Conservation (phyloP, 2,888 invertebrate genomes). For the Amblyteles armatorius region DNA sequence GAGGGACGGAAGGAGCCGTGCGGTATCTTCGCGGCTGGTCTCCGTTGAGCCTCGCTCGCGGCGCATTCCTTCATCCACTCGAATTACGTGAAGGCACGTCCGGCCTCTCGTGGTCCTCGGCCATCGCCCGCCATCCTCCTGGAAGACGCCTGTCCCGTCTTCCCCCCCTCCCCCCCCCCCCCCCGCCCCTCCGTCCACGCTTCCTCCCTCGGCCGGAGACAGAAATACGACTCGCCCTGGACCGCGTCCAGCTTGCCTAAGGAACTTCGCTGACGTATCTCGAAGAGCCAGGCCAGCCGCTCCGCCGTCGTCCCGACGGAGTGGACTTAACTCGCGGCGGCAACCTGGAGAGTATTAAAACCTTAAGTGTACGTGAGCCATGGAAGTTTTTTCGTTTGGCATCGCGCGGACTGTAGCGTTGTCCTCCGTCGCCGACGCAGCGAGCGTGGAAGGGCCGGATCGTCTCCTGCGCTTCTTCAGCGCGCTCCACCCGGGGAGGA, state of each 20-base stretch:
- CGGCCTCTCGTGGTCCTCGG: constrained; percentile 73
- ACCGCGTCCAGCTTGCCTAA: constrained; percentile 75
- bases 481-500: background rate
- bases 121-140: constrained; percentile 32
- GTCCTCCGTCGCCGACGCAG: background rate
- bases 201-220: constrained; percentile 5
- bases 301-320: background rate
- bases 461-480: background rate
- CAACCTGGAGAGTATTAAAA: constrained; percentile 74
- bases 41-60: constrained; percentile 57
- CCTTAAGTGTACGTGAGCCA: constrained; percentile 70
- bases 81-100: constrained; percentile 81
- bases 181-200: background rate
- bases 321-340: constrained; percentile 55
- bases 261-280: constrained; percentile 31
- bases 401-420: background rate
- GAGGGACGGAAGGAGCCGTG: constrained; percentile 24
- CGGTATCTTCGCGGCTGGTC: constrained; percentile 51
- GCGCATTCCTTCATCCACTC: constrained; percentile 77
- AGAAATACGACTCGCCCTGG: constrained; percentile 66
- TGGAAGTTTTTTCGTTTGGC: constrained; percentile 24
- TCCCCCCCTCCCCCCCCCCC: background rate
- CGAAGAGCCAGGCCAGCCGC: background rate
- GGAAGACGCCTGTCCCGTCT: background rate
- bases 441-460: background rate